Percentiles rank a stretch among this genome's conserved stretches.
Conservation (phyloP, 2,797 vertebrate genomes). For the Astyanax mexicanus region DNA sequence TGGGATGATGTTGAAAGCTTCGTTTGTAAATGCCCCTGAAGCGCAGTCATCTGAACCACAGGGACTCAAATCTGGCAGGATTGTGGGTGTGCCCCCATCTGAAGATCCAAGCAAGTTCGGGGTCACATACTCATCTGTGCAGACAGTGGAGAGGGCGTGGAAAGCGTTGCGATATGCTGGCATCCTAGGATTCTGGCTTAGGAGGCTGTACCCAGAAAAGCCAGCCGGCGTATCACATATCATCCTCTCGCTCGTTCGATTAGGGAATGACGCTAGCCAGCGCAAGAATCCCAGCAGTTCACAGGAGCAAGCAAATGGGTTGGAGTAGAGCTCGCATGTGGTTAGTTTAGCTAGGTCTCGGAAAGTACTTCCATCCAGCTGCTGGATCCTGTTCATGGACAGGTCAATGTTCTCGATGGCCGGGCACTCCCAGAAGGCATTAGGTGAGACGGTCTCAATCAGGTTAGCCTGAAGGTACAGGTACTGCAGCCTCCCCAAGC, state of each 20-base stretch:
- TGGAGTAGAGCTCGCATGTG: slow-evolving; percentile 96
- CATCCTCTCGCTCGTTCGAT: slow-evolving; percentile 93
- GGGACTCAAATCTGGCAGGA: slow-evolving; percentile 78
- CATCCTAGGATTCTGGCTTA: slow-evolving; percentile 91
- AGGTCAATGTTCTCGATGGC: slow-evolving; percentile 97
- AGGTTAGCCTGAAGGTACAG: slow-evolving; percentile 99
- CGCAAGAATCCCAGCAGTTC: slow-evolving; percentile 93
- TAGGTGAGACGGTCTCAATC: slow-evolving; percentile 93
- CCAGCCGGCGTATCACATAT: slow-evolving; percentile 93
- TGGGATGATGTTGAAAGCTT: slow-evolving; percentile 82
- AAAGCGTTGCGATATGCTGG: slow-evolving; percentile 88
- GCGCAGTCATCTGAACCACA: slow-evolving; percentile 91
- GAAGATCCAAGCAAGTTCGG: slow-evolving; percentile 69
- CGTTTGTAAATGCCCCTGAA: slow-evolving; percentile 87
- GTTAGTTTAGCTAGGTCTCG: slow-evolving; percentile 87
- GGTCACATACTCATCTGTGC: slow-evolving; percentile 81
- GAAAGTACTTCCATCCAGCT: slow-evolving; percentile 90
- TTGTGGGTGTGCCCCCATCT: slow-evolving; percentile 76
- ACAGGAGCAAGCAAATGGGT: slow-evolving; percentile 97
- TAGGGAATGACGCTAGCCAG: slow-evolving; percentile 93
- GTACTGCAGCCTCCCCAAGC: slow-evolving; percentile 95
- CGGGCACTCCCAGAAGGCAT: slow-evolving; percentile 97
- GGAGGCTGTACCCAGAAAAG: slow-evolving; percentile 90
- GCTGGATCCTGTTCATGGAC: slow-evolving; percentile 96
- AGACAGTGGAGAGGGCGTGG: slow-evolving; percentile 87